phyloP scores from a whole-genome alignment of 1,140 invertebrate species.

The Drosophila sechellia region DNA sequence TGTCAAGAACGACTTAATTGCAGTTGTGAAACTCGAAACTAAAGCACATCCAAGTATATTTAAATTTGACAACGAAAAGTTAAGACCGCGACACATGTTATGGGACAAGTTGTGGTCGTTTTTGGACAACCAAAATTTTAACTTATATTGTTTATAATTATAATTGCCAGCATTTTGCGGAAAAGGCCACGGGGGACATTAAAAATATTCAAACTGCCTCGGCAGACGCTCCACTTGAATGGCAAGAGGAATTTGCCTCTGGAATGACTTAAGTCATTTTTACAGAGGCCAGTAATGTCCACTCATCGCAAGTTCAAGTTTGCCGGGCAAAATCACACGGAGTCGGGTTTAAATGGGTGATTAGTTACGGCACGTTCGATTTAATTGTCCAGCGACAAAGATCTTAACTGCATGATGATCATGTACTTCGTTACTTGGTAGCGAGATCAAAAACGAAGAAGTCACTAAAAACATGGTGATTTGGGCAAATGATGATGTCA shows the following conservation, averaged over 20 bases:
- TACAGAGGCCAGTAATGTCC: slow-evolving; percentile 17
- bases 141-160: slow-evolving; percentile 77
- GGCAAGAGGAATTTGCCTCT: slow-evolving; percentile 23
- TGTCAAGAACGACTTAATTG: slow-evolving; percentile 71
- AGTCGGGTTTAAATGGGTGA: slow-evolving; percentile 51
- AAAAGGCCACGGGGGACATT: slow-evolving; percentile 71
- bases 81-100: slow-evolving; percentile 34
- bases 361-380: slow-evolving; percentile 65
- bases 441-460: neutral
- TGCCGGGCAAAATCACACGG: slow-evolving; percentile 16
- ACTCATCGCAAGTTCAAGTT: slow-evolving; percentile 68
- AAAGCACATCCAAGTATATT: slow-evolving; percentile 28
- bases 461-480: neutral
- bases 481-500: neutral
- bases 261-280: slow-evolving; percentile 3
- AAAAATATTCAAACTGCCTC: slow-evolving; percentile 54
- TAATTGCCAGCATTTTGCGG: slow-evolving; percentile 63
- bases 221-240: slow-evolving; percentile 39
- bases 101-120: slow-evolving; percentile 47
- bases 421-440: slow-evolving; percentile 33
- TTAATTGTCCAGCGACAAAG: slow-evolving; percentile 42
- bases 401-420: slow-evolving; percentile 44
- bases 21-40: slow-evolving; percentile 44
- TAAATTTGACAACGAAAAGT: slow-evolving; percentile 31
- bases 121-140: slow-evolving; percentile 61